These are phyloP conservation scores for Acrobasis consociella DNA, from an alignment of 2,888 invertebrate species.

Conservation along the genomic window DNA sequence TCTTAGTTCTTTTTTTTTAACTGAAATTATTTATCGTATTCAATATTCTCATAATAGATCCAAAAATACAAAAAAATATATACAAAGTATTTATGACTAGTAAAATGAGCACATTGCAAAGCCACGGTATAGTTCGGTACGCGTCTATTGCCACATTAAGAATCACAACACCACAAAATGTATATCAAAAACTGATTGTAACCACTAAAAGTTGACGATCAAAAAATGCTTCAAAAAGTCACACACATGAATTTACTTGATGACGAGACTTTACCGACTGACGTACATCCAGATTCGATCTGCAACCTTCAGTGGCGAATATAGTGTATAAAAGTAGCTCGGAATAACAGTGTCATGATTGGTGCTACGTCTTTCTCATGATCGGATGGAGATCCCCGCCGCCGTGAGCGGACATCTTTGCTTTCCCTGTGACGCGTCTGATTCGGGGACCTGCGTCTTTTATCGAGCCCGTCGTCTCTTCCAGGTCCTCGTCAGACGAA, in stretches of 20 bases:
- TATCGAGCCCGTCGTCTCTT: conserved; percentile 52
- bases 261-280: conserved; percentile 34
- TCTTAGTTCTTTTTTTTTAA: conserved; percentile 52
- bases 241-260: conserved; percentile 41
- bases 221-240: conserved; percentile 47
- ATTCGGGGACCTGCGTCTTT: conserved; percentile 63
- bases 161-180: conserved; percentile 60
- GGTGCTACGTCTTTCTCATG: conserved; percentile 65
- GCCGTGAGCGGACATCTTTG: conserved; percentile 71
- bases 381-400: conserved; percentile 73
- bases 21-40: conserved; percentile 62
- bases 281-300: conserved; percentile 35
- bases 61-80: conserved; percentile 71
- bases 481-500: conserved; percentile 70
- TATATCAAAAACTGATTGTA: conserved; percentile 59
- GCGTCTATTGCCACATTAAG: conserved; percentile 50
- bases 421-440: conserved; percentile 56
- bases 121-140: conserved; percentile 56
- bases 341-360: conserved; percentile 18
- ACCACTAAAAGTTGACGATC: conserved; percentile 51
- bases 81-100: conserved; percentile 79
- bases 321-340: conserved; percentile 46
- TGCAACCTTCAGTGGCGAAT: conserved; percentile 47
- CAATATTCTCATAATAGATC: conserved; percentile 51
- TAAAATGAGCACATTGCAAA: conserved; percentile 70